A percentile compares a stretch with the other conserved stretches of the same genome.
phyloP scores from a whole-genome alignment of 2,888 invertebrate genomes.

The Chorisops tibialis region DNA sequence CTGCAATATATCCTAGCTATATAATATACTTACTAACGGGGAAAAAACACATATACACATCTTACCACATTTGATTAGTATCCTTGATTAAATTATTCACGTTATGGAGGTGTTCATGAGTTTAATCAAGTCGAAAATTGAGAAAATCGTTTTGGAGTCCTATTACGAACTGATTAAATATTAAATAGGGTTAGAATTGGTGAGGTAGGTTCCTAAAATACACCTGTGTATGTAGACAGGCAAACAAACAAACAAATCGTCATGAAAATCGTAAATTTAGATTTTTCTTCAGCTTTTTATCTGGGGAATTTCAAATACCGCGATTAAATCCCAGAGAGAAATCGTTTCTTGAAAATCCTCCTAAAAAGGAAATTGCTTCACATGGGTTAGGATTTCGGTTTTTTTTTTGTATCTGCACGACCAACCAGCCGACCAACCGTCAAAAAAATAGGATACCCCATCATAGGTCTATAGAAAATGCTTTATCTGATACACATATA shows the following conservation, averaged over 20 bases:
- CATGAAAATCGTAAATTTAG: constrained; percentile 14
- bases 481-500: constrained; percentile 15
- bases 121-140: constrained; percentile 19
- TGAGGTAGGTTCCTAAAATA: background rate
- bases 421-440: background rate
- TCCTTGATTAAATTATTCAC: constrained; percentile 21
- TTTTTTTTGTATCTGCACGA: no score
- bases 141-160: constrained; percentile 19
- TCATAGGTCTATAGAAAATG: constrained; percentile 16
- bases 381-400: background rate
- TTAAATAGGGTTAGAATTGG: constrained; percentile 16
- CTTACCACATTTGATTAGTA: constrained; percentile 12
- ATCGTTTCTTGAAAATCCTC: background rate
- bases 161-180: constrained; percentile 23
- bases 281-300: background rate
- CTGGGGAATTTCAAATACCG: background rate
- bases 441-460: constrained; percentile 3
- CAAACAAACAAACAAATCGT: constrained; percentile 18
- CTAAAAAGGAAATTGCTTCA: constrained; percentile 6
- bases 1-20: no score
- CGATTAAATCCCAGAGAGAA: background rate
- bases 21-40: no score
- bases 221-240: background rate
- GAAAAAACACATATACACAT: no score
- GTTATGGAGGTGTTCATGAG: constrained; percentile 18